Percentiles rank a stretch among this genome's conserved stretches.
These are phyloP conservation scores for Lordiphosa mommai DNA, from an alignment of 1,140 invertebrate genomes.

Conservation along the genomic window DNA sequence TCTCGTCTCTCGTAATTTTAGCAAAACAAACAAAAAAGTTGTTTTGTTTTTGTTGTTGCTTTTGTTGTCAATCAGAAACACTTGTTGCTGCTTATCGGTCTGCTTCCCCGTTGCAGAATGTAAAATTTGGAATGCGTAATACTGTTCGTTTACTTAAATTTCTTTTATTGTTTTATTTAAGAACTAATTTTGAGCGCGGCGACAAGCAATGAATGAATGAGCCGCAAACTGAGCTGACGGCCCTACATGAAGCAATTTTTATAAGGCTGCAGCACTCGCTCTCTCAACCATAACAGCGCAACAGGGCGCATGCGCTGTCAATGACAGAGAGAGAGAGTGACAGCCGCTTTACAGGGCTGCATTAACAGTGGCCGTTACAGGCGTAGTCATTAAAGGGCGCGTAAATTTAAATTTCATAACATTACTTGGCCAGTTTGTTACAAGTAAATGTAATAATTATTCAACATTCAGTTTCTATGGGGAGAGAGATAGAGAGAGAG, in stretches of 20 bases:
- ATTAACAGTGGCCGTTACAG: constrained; percentile 1
- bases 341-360: constrained; percentile 17
- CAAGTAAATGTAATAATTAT: neutral
- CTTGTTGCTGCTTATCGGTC: constrained; percentile 60
- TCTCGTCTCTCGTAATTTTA: constrained; percentile 6
- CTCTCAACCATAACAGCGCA: constrained; percentile 3
- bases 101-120: neutral
- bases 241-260: constrained; percentile 50
- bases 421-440: no score
- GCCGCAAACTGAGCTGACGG: constrained; percentile 59
- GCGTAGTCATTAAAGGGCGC: constrained; percentile 19
- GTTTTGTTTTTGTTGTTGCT: constrained; percentile 8
- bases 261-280: constrained; percentile 35
- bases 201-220: constrained; percentile 50
- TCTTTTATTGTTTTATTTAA: constrained; percentile 8
- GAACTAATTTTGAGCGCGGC: constrained; percentile 37
- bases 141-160: constrained; percentile 41
- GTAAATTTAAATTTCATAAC: neutral
- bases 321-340: neutral
- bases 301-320: constrained; percentile 23
- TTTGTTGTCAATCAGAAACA: constrained; percentile 17
- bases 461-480: neutral
- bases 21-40: constrained; percentile 36
- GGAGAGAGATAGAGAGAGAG: constrained; percentile 2
- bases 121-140: constrained; percentile 41